Conservation (phyloP, 2,888 invertebrate genomes). For the Seira ritae region DNA sequence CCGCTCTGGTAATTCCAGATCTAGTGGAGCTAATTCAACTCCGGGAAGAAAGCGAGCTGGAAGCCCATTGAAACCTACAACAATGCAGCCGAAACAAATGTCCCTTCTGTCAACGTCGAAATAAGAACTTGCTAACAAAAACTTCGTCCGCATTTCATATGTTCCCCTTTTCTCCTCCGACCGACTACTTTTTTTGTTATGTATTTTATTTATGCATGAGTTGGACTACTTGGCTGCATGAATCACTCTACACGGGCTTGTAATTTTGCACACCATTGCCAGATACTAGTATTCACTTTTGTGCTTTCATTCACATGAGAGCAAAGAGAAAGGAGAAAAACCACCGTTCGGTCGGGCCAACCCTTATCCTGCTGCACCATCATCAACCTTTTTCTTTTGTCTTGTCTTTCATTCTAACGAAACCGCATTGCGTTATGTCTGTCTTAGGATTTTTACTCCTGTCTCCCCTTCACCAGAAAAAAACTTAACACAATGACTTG, state of each 20-base stretch:
- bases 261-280: slow-evolving; percentile 19
- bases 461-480: slow-evolving; percentile 28
- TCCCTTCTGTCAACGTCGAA: slow-evolving; percentile 60
- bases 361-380: slow-evolving; percentile 20
- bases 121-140: slow-evolving; percentile 5
- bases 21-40: slow-evolving; percentile 17
- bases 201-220: slow-evolving; percentile 18
- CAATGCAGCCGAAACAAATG: slow-evolving; percentile 70
- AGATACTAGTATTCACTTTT: slow-evolving; percentile 20
- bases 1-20: slow-evolving; percentile 36
- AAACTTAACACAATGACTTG: slow-evolving; percentile 51
- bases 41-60: slow-evolving; percentile 59
- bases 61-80: slow-evolving; percentile 70
- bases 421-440: slow-evolving; percentile 58
- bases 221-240: slow-evolving; percentile 8
- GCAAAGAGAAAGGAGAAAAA: slow-evolving; percentile 1
- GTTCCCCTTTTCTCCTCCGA: background rate
- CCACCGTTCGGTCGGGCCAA: slow-evolving; percentile 19
- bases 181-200: slow-evolving; percentile 22
- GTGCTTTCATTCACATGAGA: background rate
- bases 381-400: slow-evolving; percentile 36
- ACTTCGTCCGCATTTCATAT: background rate
- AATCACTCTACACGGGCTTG: slow-evolving; percentile 18
- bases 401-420: slow-evolving; percentile 22
- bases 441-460: slow-evolving; percentile 19